Percentiles rank a stretch among this genome's conserved stretches.
Evolutionary conservation across 2,888 invertebrate genomes (phyloP).

Genomic region (Sinodicranocentrus sp.): DNA sequence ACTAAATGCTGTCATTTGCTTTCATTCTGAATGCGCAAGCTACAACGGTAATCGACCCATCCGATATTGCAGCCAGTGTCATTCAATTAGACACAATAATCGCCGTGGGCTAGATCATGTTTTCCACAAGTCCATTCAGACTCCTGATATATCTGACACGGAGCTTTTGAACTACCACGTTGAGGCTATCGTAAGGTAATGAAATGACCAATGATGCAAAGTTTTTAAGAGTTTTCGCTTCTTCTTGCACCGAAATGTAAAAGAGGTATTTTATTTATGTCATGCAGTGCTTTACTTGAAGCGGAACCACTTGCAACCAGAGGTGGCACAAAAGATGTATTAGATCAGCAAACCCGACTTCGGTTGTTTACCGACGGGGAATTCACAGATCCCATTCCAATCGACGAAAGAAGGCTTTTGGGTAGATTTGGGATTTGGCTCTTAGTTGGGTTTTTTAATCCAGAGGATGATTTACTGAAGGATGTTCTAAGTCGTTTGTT

Average conservation of each 20-base stretch:
- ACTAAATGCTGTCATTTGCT: constrained; percentile 65
- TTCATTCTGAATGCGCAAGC: constrained; percentile 90
- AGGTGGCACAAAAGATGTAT: constrained; percentile 72
- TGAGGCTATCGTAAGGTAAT: constrained; percentile 93
- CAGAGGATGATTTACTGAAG: constrained; percentile 75
- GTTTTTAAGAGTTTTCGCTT: too few species aligned
- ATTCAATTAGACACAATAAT: constrained; percentile 92
- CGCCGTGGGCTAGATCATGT: constrained; percentile 93
- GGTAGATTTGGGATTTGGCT: constrained; percentile 99
- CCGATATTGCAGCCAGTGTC: constrained; percentile 93
- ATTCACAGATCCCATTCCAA: constrained; percentile 83
- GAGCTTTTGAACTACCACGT: constrained; percentile 96
- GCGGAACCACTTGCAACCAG: constrained; percentile 87
- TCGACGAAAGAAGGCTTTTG: constrained; percentile 93
- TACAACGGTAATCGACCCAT: constrained; percentile 98
- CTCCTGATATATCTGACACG: constrained; percentile 92
- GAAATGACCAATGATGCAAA: too few species aligned
- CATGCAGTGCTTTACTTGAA: constrained; percentile 88
- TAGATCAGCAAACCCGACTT: constrained; percentile 74
- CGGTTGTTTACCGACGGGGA: constrained; percentile 76
- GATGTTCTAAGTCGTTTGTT: constrained; percentile 90
- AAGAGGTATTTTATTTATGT: too few species aligned
- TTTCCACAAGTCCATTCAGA: constrained; percentile 90
- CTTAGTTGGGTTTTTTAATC: constrained; percentile 89
- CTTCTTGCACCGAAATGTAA: too few species aligned